Conservation (phyloP, 2,888 invertebrate species). For the Harpalus rufipes region DNA sequence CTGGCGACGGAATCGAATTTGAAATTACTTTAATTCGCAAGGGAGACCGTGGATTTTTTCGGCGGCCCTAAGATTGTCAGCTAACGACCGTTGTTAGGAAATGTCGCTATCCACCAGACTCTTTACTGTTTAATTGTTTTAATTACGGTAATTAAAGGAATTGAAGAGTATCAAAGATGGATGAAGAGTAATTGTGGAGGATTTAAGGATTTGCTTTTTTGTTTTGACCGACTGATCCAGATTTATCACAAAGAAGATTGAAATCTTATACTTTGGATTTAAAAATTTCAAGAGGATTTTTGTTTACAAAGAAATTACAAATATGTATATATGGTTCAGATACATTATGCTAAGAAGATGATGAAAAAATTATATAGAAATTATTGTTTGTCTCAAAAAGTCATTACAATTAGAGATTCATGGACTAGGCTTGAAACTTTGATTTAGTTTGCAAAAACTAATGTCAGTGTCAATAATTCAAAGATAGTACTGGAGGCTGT, state of each 20-base stretch:
- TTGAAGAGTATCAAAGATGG: background rate
- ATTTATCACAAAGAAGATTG: background rate
- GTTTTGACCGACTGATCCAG: constrained; percentile 38
- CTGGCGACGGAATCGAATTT: constrained; percentile 78
- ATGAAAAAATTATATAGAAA: too few species aligned
- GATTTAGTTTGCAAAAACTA: too few species aligned
- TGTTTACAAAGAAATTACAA: too few species aligned
- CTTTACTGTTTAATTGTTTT: constrained; percentile 4
- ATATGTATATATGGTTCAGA: too few species aligned
- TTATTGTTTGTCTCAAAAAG: too few species aligned
- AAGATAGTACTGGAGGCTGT: too few species aligned
- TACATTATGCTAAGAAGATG: too few species aligned
- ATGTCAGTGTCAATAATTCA: too few species aligned
- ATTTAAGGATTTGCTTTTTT: background rate
- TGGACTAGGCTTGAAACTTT: too few species aligned
- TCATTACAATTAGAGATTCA: too few species aligned
- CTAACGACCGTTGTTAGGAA: constrained; percentile 76
- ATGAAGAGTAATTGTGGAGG: background rate
- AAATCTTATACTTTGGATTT: too few species aligned
- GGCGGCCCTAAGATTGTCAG: constrained; percentile 70
- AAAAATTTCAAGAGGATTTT: too few species aligned
- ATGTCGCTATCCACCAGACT: constrained; percentile 68
- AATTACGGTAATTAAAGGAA: constrained; percentile 13
- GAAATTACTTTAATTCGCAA: constrained; percentile 79
- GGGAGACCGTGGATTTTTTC: constrained; percentile 77